These are phyloP conservation scores for Hemibagrus wyckioides DNA, from an alignment of 2,113 vertebrate genomes.

Conservation along the genomic window DNA sequence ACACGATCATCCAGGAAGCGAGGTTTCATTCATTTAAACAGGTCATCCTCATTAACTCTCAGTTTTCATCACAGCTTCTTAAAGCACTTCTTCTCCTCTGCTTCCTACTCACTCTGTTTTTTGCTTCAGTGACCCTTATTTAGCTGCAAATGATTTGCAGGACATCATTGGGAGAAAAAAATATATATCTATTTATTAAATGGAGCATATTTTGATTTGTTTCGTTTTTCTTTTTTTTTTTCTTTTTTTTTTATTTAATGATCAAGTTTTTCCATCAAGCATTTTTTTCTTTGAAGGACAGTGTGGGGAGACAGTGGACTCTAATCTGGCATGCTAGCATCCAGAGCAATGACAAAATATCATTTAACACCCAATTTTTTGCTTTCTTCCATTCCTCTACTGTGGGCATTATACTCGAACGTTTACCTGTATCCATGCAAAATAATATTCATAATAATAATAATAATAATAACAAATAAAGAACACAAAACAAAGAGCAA, in stretches of 20 bases:
- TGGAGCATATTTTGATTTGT: constrained; percentile 51
- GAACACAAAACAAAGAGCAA: constrained; percentile 62
- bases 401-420: constrained; percentile 80
- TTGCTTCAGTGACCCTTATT: constrained; percentile 64
- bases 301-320: constrained; percentile 56
- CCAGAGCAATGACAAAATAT: constrained; percentile 36
- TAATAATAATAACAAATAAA: constrained; percentile 65
- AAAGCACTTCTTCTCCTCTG: constrained; percentile 48
- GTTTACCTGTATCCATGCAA: constrained; percentile 73
- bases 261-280: constrained; percentile 75
- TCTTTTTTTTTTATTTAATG: constrained; percentile 65
- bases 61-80: constrained; percentile 51
- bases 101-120: constrained; percentile 62
- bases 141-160: constrained; percentile 63
- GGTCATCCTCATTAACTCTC: constrained; percentile 48
- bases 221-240: constrained; percentile 50
- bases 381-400: constrained; percentile 55
- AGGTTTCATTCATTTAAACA: constrained; percentile 29
- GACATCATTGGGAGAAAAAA: constrained; percentile 52
- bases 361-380: constrained; percentile 43
- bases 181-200: constrained; percentile 29
- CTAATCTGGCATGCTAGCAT: constrained; percentile 57
- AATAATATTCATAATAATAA: too few species aligned
- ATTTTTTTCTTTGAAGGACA: constrained; percentile 67
- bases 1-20: constrained; percentile 15